Evolutionary conservation across 2,797 vertebrate genomes (phyloP).

Genomic region (Thamnophis elegans): DNA sequence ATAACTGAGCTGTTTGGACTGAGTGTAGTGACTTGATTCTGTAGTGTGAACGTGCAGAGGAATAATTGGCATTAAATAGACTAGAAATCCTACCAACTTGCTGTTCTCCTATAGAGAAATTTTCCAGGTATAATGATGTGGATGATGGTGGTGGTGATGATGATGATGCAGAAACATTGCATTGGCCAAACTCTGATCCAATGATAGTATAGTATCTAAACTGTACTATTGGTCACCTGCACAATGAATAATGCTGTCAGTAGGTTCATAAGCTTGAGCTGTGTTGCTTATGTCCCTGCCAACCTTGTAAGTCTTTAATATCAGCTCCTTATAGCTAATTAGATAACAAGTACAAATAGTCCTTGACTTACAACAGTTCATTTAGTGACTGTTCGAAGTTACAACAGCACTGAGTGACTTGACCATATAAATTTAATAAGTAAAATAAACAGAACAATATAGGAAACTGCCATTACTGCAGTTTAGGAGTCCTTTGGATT

Average conservation of each 20-base stretch:
- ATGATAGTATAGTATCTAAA: not conserved
- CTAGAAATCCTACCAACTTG: not conserved
- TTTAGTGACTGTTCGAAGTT: not conserved
- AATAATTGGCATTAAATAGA: not conserved
- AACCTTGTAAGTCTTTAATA: not conserved
- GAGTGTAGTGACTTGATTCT: not conserved
- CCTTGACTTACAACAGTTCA: not conserved
- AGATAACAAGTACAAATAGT: not conserved
- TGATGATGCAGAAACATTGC: not conserved
- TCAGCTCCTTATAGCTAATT: not conserved
- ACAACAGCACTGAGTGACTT: not conserved
- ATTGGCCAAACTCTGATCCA: not conserved
- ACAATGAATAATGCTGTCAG: not conserved
- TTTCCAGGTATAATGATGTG: not conserved
- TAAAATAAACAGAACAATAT: not conserved
- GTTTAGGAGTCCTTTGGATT: not conserved
- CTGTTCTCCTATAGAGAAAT: not conserved
- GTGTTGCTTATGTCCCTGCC: not conserved
- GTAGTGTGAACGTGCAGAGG: not conserved
- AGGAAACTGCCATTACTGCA: not conserved
- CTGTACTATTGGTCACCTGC: not conserved
- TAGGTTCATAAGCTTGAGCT: not conserved
- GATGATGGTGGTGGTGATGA: not conserved
- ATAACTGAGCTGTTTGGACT: not conserved
- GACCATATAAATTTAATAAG: not conserved